phyloP scores from a whole-genome alignment of 2,113 vertebrate species.

The Puntigrus tetrazona region DNA sequence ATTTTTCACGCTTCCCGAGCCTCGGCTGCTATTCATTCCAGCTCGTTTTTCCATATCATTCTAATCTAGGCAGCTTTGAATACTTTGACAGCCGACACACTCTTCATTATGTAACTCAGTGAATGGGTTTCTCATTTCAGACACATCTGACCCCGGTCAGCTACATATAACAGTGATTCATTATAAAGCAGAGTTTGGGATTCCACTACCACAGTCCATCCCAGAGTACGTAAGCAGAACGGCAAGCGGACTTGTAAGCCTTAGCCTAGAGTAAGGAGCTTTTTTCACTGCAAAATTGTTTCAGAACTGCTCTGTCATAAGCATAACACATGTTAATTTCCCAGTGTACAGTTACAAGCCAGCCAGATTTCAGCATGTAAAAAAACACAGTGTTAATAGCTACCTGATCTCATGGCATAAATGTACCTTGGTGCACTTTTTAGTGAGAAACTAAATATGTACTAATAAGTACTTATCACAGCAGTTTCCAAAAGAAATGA shows the following conservation, averaged over 20 bases:
- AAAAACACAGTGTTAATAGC: slow-evolving; percentile 38
- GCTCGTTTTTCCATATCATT: slow-evolving; percentile 13
- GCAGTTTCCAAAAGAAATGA: too few relatives aligned
- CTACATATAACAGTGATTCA: slow-evolving; percentile 60
- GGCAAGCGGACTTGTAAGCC: not conserved
- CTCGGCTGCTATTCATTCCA: not conserved
- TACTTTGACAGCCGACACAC: slow-evolving; percentile 53
- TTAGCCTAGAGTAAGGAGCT: not conserved
- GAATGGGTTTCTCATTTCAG: slow-evolving; percentile 54
- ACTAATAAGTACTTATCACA: too few relatives aligned
- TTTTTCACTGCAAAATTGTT: not conserved
- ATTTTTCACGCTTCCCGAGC: not conserved
- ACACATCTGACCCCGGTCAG: slow-evolving; percentile 68
- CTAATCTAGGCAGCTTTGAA: slow-evolving; percentile 38
- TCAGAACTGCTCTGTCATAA: not conserved
- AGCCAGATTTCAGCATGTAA: slow-evolving; percentile 20
- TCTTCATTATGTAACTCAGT: slow-evolving; percentile 58
- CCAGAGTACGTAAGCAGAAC: slow-evolving; percentile 26
- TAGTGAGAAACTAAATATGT: too few relatives aligned
- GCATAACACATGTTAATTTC: not conserved
- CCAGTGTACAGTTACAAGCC: not conserved
- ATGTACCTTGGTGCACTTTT: too few relatives aligned
- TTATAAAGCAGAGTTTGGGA: slow-evolving; percentile 49
- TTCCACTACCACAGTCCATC: slow-evolving; percentile 57
- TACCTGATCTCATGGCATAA: too few relatives aligned